Evolutionary conservation across 2,113 vertebrate genomes (phyloP).

Genomic region (Electrona antarctica): DNA sequence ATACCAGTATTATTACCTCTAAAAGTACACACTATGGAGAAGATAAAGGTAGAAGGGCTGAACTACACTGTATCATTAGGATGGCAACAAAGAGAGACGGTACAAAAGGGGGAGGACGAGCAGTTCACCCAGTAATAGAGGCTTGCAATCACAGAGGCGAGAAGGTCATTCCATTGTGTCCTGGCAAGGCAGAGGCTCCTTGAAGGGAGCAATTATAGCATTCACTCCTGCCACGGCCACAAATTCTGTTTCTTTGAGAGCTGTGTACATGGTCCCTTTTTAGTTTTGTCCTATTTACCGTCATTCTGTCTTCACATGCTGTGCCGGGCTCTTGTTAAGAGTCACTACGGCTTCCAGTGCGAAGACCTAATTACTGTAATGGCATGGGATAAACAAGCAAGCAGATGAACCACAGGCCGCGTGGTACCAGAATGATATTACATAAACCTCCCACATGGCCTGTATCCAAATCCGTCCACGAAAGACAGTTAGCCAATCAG

Average conservation of each 20-base stretch:
- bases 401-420: conserved; percentile 60
- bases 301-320: conserved; percentile 67
- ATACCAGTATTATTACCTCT: conserved; percentile 10
- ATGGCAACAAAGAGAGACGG: conserved; percentile 21
- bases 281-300: conserved; percentile 71
- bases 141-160: conserved; percentile 62
- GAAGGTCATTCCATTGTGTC: conserved; percentile 74
- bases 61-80: conserved; percentile 51
- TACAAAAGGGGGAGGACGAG: conserved; percentile 40
- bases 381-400: conserved; percentile 70
- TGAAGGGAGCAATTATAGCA: conserved; percentile 73
- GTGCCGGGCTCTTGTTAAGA: conserved; percentile 56
- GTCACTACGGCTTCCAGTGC: conserved; percentile 61
- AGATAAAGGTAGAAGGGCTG: conserved; percentile 24
- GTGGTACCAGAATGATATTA: conserved; percentile 63
- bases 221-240: conserved; percentile 61
- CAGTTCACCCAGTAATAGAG: conserved; percentile 63
- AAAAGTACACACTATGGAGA: conserved; percentile 25
- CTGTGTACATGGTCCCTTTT: conserved; percentile 63
- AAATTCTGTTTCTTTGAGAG: conserved; percentile 65
- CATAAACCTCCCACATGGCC: conserved; percentile 61
- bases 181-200: conserved; percentile 63
- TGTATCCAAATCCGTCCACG: conserved; percentile 46
- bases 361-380: conserved; percentile 76
- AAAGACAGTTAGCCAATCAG: conserved; percentile 48